phyloP scores from a whole-genome alignment of 2,888 invertebrate species.

The Allophyes oxyacanthae region DNA sequence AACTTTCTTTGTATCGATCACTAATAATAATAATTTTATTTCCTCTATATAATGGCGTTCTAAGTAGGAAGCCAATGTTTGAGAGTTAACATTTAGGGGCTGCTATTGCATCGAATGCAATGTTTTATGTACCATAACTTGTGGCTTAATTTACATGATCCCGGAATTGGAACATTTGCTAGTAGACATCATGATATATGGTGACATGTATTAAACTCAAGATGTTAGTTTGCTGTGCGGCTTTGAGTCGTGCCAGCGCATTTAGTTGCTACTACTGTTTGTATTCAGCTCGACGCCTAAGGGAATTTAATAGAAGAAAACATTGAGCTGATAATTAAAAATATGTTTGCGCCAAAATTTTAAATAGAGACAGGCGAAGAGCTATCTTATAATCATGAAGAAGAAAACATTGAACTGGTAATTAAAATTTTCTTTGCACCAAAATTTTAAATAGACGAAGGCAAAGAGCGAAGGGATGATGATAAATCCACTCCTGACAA shows the following conservation, averaged over 20 bases:
- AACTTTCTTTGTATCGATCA: no score
- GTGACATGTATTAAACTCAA: conserved; percentile 52
- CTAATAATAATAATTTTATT: no score
- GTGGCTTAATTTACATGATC: conserved; percentile 39
- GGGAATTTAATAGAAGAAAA: conserved; percentile 13
- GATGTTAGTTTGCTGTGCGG: conserved; percentile 47
- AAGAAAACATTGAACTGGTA: background rate
- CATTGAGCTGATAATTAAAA: background rate
- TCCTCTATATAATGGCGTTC: no score
- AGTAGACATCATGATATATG: conserved; percentile 50
- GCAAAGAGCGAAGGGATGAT: background rate
- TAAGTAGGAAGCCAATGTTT: background rate
- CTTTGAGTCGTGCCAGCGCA: conserved; percentile 36
- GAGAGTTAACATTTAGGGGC: conserved; percentile 10
- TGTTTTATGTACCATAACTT: conserved; percentile 38
- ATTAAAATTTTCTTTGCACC: no score
- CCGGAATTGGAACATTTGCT: conserved; percentile 47
- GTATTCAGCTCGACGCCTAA: conserved; percentile 15
- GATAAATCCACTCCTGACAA: background rate
- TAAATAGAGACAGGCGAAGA: no score
- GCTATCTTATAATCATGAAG: no score
- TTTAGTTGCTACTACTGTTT: conserved; percentile 25
- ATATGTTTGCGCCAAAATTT: no score
- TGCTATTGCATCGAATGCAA: conserved; percentile 19
- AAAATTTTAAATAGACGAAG: background rate